Conservation (phyloP, 1,140 invertebrate genomes). For the Dreissena rostriformis region DNA sequence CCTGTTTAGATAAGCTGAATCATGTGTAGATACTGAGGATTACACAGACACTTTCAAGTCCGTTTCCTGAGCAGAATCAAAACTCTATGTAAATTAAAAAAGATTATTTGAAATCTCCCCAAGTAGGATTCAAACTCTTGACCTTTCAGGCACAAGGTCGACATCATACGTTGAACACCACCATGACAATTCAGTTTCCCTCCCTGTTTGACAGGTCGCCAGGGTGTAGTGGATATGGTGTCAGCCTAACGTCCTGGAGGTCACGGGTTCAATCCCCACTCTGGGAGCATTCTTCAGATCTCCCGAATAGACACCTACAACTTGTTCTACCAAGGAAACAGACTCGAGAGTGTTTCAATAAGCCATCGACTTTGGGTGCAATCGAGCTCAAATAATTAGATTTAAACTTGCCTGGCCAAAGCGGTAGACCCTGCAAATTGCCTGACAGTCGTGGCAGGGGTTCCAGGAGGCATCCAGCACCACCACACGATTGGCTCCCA, state of each 20-base stretch:
- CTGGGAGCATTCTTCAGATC: no score
- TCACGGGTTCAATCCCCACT: no score
- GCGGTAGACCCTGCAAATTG: constrained; percentile 98
- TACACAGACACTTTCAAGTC: background rate
- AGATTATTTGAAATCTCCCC: background rate
- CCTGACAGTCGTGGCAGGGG: constrained; percentile 99
- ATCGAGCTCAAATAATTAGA: background rate
- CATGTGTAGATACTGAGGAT: background rate
- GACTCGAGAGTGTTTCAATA: no score
- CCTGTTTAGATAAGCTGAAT: background rate
- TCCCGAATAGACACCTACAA: no score
- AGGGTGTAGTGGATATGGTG: no score
- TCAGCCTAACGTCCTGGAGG: no score
- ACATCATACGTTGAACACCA: no score
- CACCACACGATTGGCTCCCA: constrained; percentile 97
- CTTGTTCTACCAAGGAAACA: no score
- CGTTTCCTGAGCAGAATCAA: background rate
- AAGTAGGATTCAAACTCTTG: background rate
- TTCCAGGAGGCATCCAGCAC: constrained; percentile 99
- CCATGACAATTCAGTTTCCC: no score
- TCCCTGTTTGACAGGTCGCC: no score
- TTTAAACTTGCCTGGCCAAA: constrained; percentile 89
- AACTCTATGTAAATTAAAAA: background rate
- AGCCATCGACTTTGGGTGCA: background rate
- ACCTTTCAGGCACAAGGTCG: background rate